Evolutionary conservation across 1,140 invertebrate genomes (phyloP).

Genomic region (Neodiprion virginianus): DNA sequence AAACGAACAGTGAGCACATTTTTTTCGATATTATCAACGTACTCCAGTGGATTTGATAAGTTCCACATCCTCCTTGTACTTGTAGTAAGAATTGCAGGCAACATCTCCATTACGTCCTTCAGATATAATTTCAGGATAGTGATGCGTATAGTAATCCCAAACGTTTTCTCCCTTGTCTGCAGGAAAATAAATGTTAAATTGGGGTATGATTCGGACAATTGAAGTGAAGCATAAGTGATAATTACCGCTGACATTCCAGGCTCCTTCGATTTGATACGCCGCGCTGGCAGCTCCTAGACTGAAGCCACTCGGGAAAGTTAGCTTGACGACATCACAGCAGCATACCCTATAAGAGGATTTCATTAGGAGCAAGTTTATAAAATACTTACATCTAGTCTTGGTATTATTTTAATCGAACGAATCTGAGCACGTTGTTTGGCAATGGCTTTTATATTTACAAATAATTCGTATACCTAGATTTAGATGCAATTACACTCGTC

Average conservation of each 20-base stretch:
- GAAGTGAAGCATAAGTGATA: not conserved
- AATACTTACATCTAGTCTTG: too few relatives aligned
- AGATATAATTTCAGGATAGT: constrained; percentile 59
- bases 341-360: not conserved
- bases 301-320: constrained; percentile 5
- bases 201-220: not conserved
- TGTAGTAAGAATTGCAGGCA: constrained; percentile 68
- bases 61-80: constrained; percentile 64
- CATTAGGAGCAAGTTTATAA: too few relatives aligned
- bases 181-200: constrained; percentile 1
- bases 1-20: too few relatives aligned
- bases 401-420: too few relatives aligned
- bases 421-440: too few relatives aligned
- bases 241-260: constrained; percentile 26
- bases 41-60: constrained; percentile 57
- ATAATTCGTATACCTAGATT: too few relatives aligned
- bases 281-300: constrained; percentile 63
- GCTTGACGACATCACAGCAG: not conserved
- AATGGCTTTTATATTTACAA: too few relatives aligned
- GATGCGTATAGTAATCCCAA: constrained; percentile 68
- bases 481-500: too few relatives aligned
- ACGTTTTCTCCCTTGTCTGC: constrained; percentile 60
- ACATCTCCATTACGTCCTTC: constrained; percentile 65
- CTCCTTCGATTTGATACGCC: constrained; percentile 75
- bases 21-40: not conserved